Percentiles rank a stretch among this genome's conserved stretches.
Conservation (phyloP, 2,797 vertebrate genomes). For the Urophycis tenuis region DNA sequence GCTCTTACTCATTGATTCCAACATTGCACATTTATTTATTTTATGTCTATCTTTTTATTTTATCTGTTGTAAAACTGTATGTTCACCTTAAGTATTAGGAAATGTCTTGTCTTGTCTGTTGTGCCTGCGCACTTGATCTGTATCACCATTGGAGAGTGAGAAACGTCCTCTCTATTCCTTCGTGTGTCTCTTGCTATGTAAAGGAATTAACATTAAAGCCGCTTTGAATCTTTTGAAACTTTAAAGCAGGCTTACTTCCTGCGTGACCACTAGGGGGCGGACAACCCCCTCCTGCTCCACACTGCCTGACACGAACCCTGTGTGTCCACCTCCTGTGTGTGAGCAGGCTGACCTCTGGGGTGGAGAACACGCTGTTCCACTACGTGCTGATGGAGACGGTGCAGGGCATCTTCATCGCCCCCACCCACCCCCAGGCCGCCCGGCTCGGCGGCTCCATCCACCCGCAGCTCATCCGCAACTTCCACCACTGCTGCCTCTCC, state of each 20-base stretch:
- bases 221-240: too few species aligned
- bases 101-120: too few species aligned
- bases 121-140: too few species aligned
- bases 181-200: too few species aligned
- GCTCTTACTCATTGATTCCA: too few species aligned
- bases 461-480: conserved; percentile 87
- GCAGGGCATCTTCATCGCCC: conserved; percentile 92
- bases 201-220: too few species aligned
- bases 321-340: background rate
- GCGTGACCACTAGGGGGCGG: background rate
- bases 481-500: conserved; percentile 92
- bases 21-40: too few species aligned
- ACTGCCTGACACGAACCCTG: background rate
- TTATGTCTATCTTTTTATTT: too few species aligned
- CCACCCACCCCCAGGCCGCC: conserved; percentile 82
- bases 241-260: background rate
- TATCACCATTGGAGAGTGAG: too few species aligned
- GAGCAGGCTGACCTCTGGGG: conserved; percentile 81
- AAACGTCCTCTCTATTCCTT: too few species aligned
- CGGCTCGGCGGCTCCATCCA: conserved; percentile 85
- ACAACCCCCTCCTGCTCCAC: background rate
- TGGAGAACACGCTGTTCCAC: conserved; percentile 94
- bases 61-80: too few species aligned
- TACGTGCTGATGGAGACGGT: conserved; percentile 87
- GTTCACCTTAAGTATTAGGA: too few species aligned